Conservation (phyloP, 1,140 invertebrate species). For the Penaeus vannamei region DNA sequence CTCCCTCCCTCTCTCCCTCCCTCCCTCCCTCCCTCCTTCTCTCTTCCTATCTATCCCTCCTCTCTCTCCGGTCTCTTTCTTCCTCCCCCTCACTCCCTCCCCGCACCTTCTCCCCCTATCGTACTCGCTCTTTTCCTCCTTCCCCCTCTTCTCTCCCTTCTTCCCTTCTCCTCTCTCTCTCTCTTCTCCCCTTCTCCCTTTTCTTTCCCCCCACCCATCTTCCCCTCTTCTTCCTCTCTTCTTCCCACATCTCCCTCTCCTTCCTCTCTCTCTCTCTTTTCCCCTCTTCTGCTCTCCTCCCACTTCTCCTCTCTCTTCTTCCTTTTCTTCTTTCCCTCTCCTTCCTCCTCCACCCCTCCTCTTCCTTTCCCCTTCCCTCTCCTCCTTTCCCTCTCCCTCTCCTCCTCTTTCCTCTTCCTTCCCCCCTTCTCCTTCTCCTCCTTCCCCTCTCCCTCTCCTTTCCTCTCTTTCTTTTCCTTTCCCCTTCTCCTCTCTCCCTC, state of each 20-base stretch:
- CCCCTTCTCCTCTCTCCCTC: background rate
- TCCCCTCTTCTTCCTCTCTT: background rate
- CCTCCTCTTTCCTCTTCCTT: background rate
- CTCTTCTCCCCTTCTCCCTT: background rate
- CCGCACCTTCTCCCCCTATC: background rate
- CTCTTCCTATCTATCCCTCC: background rate
- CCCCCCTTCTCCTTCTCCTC: background rate
- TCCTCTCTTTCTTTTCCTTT: background rate
- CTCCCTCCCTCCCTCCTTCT: background rate
- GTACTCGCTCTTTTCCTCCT: background rate
- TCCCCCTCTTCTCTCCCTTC: background rate
- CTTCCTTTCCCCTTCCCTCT: background rate
- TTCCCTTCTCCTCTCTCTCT: background rate
- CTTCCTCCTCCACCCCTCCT: background rate
- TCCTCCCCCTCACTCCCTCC: too few species aligned
- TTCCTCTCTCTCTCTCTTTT: background rate
- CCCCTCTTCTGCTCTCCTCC: background rate
- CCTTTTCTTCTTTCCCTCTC: background rate
- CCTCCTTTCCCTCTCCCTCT: background rate
- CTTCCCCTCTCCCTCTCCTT: background rate
- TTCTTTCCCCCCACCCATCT: too few species aligned
- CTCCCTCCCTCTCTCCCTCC: background rate
- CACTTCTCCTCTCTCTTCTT: background rate
- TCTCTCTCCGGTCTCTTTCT: background rate
- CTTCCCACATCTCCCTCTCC: background rate